Conservation (phyloP, 2,888 invertebrate genomes). For the Hemaris fuciformis region DNA sequence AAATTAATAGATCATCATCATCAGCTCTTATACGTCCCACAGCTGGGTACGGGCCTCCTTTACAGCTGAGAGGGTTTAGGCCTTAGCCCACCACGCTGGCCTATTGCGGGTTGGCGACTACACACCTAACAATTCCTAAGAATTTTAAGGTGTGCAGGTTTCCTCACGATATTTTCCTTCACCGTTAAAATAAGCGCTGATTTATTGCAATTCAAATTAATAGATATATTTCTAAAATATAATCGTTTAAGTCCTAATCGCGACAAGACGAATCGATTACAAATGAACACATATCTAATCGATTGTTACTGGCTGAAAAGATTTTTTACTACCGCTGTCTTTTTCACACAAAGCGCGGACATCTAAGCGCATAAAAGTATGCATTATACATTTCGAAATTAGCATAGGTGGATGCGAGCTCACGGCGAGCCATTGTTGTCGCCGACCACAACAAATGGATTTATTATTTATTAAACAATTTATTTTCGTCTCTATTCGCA, state of each 20-base stretch:
- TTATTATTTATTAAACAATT: slow-evolving; percentile 10
- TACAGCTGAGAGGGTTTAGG: too few species aligned
- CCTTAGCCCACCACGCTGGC: too few species aligned
- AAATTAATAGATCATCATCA: too few species aligned
- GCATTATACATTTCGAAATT: slow-evolving; percentile 25
- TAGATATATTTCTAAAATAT: not conserved
- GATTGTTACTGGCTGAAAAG: not conserved
- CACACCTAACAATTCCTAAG: too few species aligned
- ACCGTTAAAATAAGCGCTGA: too few species aligned
- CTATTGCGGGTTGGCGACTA: too few species aligned
- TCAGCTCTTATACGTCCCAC: too few species aligned
- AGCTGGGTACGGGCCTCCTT: too few species aligned
- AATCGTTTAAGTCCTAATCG: not conserved
- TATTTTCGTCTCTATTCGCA: slow-evolving; percentile 4
- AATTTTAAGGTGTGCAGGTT: too few species aligned
- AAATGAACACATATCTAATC: too few species aligned
- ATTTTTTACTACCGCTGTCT: not conserved
- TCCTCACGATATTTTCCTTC: too few species aligned
- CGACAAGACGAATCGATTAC: not conserved
- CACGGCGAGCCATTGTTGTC: slow-evolving; percentile 21
- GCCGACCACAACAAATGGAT: slow-evolving; percentile 14
- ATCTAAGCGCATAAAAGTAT: slow-evolving; percentile 20
- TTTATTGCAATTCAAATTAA: too few species aligned
- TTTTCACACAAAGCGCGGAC: slow-evolving; percentile 6
- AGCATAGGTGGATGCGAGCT: slow-evolving; percentile 23